Evolutionary conservation across 1,140 invertebrate genomes (phyloP).

Genomic region (Aphidius ervi): DNA sequence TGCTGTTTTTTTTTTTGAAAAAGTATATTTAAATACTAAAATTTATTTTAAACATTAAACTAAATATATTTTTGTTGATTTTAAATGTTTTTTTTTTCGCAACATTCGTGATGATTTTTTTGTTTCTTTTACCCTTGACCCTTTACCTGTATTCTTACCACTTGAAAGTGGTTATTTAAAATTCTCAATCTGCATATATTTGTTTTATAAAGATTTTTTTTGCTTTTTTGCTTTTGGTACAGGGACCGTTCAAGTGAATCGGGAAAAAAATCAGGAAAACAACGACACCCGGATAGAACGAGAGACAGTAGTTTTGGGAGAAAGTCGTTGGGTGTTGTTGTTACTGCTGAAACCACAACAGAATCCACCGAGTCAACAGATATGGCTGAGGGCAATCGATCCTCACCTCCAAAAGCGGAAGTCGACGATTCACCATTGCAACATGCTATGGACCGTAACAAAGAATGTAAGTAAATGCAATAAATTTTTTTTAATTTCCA

Average conservation of each 20-base stretch:
- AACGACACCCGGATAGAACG: slow-evolving; percentile 16
- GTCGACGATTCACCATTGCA: slow-evolving; percentile 91
- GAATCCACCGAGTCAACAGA: slow-evolving; percentile 52
- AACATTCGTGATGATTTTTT: too few species aligned
- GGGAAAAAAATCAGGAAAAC: slow-evolving; percentile 17
- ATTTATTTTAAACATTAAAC: too few species aligned
- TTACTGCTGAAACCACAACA: slow-evolving; percentile 32
- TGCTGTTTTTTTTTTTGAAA: background rate
- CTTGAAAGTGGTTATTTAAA: too few species aligned
- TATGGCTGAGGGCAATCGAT: slow-evolving; percentile 67
- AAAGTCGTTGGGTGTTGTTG: slow-evolving; percentile 39
- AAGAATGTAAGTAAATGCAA: slow-evolving; percentile 78
- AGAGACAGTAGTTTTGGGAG: slow-evolving; percentile 30
- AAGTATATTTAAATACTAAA: background rate
- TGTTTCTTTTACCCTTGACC: too few species aligned
- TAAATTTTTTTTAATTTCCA: slow-evolving; percentile 13
- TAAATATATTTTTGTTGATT: too few species aligned
- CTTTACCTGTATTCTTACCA: too few species aligned
- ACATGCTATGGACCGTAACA: slow-evolving; percentile 91
- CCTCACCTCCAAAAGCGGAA: slow-evolving; percentile 80
- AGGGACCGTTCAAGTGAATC: slow-evolving; percentile 9
- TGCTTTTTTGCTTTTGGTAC: background rate
- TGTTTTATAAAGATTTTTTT: too few species aligned
- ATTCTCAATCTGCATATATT: too few species aligned
- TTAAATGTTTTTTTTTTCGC: too few species aligned